These are phyloP conservation scores for Dolichotis patagonum DNA, from an alignment of 2,113 vertebrate genomes.

Conservation along the genomic window DNA sequence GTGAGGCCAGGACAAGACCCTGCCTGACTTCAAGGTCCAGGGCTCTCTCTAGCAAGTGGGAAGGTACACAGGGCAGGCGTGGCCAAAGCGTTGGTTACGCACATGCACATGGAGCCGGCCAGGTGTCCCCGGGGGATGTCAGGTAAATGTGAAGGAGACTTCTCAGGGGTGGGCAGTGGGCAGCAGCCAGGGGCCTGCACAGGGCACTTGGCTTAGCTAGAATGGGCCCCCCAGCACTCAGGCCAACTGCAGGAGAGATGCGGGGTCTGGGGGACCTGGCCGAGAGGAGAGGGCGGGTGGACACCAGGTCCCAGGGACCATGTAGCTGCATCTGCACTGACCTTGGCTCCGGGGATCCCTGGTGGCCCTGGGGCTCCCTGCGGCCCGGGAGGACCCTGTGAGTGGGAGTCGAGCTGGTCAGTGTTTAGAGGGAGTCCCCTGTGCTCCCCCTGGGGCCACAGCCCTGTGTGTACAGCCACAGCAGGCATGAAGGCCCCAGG, in stretches of 20 bases:
- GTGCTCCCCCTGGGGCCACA: too few species aligned
- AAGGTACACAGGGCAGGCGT: fast-evolving
- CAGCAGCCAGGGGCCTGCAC: background rate
- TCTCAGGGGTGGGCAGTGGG: background rate
- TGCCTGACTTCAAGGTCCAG: background rate
- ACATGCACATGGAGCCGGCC: background rate
- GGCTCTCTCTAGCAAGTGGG: background rate
- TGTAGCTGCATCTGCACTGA: constrained; percentile 73
- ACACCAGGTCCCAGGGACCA: background rate
- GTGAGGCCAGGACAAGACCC: too few species aligned
- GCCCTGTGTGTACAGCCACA: background rate
- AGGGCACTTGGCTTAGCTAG: background rate
- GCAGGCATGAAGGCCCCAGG: background rate
- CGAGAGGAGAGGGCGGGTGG: background rate
- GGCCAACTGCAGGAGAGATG: background rate
- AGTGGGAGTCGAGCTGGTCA: constrained; percentile 13
- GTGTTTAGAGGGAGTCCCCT: background rate
- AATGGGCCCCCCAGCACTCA: background rate
- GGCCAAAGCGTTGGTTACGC: fast-evolving
- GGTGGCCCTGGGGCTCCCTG: constrained; percentile 91
- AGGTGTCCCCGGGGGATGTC: background rate
- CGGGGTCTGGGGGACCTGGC: background rate
- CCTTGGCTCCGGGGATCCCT: constrained; percentile 92
- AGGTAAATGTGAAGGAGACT: background rate
- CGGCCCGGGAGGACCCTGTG: constrained; percentile 92